A percentile compares a stretch with the other conserved stretches of the same genome.
These are phyloP conservation scores for Odontamblyopus lacepedii DNA, from an alignment of 2,797 vertebrate species.

Conservation along the genomic window DNA sequence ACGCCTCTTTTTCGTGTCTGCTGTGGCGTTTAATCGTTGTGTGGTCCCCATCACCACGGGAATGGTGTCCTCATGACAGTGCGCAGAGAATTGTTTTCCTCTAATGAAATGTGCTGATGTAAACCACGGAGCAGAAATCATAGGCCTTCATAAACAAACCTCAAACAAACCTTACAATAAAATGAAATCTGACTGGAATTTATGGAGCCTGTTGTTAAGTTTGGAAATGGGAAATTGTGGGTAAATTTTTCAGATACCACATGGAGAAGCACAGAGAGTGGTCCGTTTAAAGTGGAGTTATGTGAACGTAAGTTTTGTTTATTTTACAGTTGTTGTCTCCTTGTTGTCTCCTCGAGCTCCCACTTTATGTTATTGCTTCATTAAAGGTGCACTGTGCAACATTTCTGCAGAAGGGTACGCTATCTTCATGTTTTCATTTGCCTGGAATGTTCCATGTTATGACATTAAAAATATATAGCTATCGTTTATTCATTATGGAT, in stretches of 20 bases:
- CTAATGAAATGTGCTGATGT: neutral
- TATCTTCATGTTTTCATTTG: no score
- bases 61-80: slow-evolving; percentile 34
- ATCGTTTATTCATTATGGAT: no score
- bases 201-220: slow-evolving; percentile 3
- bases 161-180: neutral
- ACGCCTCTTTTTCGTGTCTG: slow-evolving; percentile 1
- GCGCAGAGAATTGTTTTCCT: slow-evolving; percentile 7
- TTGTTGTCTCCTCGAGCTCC: neutral
- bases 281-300: no score
- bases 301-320: no score
- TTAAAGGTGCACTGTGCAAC: no score
- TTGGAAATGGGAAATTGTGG: slow-evolving; percentile 16
- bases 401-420: no score
- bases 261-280: neutral
- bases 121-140: neutral
- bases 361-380: neutral
- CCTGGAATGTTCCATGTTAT: no score
- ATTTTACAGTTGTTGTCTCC: neutral
- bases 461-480: no score
- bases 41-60: slow-evolving; percentile 25
- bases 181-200: neutral
- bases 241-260: neutral
- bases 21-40: slow-evolving; percentile 23
- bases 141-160: neutral